Percentiles rank a stretch among this genome's conserved stretches.
phyloP scores from a whole-genome alignment of 1,140 invertebrate species.

The Papilio polyxenes region DNA sequence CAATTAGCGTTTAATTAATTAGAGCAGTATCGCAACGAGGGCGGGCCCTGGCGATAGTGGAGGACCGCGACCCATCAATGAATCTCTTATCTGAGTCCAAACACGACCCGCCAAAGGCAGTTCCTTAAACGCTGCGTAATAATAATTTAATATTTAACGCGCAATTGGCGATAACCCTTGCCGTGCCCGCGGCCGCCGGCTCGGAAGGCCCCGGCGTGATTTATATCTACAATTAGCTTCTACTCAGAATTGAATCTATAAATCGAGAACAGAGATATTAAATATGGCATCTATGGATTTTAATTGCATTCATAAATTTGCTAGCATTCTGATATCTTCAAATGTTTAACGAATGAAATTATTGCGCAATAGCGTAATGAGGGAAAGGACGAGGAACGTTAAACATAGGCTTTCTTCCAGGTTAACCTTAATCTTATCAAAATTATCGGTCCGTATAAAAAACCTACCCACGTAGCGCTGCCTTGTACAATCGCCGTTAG shows the following conservation, averaged over 20 bases:
- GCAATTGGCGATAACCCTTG: conserved; percentile 64
- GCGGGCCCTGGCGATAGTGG: conserved; percentile 32
- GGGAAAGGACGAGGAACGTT: background rate
- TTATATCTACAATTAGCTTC: conserved; percentile 63
- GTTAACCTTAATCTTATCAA: background rate
- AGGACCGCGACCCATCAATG: conserved; percentile 32
- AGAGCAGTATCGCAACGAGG: conserved; percentile 36
- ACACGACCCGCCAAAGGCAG: conserved; percentile 13
- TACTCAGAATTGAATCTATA: conserved; percentile 40
- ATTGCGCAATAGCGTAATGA: background rate
- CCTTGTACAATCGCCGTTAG: background rate
- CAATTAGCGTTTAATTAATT: conserved; percentile 43
- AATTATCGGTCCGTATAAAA: background rate
- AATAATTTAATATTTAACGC: conserved; percentile 54
- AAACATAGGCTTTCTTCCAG: background rate
- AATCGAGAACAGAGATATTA: conserved; percentile 27
- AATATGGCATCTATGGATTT: conserved; percentile 22
- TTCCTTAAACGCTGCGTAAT: conserved; percentile 39
- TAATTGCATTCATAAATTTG: conserved; percentile 28
- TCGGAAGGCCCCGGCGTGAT: conserved; percentile 58
- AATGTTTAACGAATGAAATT: background rate
- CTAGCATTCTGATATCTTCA: background rate
- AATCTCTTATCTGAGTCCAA: conserved; percentile 34
- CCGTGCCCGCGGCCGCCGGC: conserved; percentile 43
- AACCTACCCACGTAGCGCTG: background rate